phyloP scores from a whole-genome alignment of 2,113 vertebrate species.

The Dipodomys stephensi region DNA sequence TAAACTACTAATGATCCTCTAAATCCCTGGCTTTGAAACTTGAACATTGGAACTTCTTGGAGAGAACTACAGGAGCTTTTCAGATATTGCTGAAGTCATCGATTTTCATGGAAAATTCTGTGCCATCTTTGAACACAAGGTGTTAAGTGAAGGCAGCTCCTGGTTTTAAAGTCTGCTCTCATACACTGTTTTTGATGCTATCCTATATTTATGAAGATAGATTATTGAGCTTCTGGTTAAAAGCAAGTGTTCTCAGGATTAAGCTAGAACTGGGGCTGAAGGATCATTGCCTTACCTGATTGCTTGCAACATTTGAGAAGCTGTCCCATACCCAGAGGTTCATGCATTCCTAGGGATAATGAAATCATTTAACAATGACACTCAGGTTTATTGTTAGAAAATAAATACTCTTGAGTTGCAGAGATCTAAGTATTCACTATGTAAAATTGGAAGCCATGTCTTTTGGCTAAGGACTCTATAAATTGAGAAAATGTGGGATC shows the following conservation, averaged over 20 bases:
- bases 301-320: not conserved
- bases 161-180: not conserved
- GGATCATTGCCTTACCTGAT: not conserved
- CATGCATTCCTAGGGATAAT: not conserved
- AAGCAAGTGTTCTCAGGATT: not conserved
- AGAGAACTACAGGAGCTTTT: not conserved
- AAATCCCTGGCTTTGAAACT: not conserved
- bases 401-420: not conserved
- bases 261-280: not conserved
- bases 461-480: not conserved
- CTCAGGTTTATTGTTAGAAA: not conserved
- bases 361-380: not conserved
- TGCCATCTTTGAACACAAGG: not conserved
- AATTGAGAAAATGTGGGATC: not conserved
- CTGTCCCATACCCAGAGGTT: not conserved
- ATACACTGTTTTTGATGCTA: not conserved
- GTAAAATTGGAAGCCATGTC: not conserved
- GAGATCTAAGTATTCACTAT: not conserved
- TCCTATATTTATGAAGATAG: not conserved
- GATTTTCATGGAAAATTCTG: not conserved
- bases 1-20: not conserved
- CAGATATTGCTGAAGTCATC: rapidly evolving
- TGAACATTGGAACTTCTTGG: not conserved
- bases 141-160: not conserved
- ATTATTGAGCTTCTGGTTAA: not conserved